Percentiles rank a stretch among this genome's conserved stretches.
These are phyloP conservation scores for Merluccius polli DNA, from an alignment of 2,797 vertebrate species.

Conservation along the genomic window DNA sequence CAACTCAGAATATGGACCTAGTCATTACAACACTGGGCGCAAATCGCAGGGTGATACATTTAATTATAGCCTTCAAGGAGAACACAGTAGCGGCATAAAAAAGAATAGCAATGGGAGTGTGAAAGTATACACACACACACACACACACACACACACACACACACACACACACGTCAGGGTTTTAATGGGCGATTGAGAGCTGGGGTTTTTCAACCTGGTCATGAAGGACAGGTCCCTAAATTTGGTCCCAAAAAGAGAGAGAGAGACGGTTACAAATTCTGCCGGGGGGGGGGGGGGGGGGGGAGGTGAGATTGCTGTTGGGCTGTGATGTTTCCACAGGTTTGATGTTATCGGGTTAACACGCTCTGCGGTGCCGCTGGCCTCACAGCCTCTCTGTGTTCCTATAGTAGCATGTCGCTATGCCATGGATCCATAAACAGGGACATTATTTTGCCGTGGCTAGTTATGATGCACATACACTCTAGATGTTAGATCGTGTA, in stretches of 20 bases:
- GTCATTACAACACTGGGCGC: not conserved
- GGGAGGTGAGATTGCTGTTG: constrained; percentile 51
- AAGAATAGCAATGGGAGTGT: too few relatives aligned
- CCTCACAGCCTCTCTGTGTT: constrained; percentile 19
- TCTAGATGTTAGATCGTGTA: not conserved
- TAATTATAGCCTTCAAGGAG: not conserved
- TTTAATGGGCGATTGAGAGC: constrained; percentile 5
- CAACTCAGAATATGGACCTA: not conserved
- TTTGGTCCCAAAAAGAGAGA: constrained; percentile 36
- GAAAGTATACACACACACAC: not conserved
- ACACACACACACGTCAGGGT: not conserved
- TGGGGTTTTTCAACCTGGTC: constrained; percentile 43
- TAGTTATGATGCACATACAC: not conserved
- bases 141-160: constrained; percentile 1
- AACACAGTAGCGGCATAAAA: not conserved
- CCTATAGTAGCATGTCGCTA: not conserved
- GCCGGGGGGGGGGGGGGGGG: constrained; percentile 44
- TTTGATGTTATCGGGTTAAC: constrained; percentile 60
- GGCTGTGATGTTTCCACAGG: constrained; percentile 60
- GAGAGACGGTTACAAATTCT: constrained; percentile 58
- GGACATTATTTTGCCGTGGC: too few relatives aligned
- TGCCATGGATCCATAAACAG: too few relatives aligned
- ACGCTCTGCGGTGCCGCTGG: constrained; percentile 37
- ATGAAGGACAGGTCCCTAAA: constrained; percentile 36
- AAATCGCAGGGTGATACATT: not conserved